Conservation (phyloP, 1,140 invertebrate species). For the Linepithema humile region DNA sequence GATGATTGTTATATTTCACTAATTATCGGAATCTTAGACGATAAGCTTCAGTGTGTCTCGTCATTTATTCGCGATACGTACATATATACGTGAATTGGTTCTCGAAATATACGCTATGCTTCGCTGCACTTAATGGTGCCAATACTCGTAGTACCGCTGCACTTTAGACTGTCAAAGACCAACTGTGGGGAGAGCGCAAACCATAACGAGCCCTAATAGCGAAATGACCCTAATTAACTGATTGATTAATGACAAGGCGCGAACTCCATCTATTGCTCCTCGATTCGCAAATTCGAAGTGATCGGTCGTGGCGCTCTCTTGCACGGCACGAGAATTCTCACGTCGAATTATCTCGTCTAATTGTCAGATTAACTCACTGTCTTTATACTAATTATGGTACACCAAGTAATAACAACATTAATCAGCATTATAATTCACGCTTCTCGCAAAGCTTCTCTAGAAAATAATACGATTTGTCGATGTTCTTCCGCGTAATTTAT, state of each 20-base stretch:
- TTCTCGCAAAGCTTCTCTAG: constrained; percentile 10
- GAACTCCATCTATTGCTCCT: constrained; percentile 22
- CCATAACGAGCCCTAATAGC: constrained; percentile 52
- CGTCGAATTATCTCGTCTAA: constrained; percentile 33
- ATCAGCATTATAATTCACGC: background rate
- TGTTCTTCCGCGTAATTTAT: background rate
- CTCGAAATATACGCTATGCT: constrained; percentile 22
- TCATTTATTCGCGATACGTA: background rate
- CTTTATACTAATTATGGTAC: constrained; percentile 13
- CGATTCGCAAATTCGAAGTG: constrained; percentile 55
- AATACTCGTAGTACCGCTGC: constrained; percentile 37
- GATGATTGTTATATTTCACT: background rate
- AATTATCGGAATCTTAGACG: background rate
- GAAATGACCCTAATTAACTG: constrained; percentile 69
- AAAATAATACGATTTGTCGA: background rate
- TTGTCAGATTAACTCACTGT: background rate
- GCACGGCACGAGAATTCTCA: background rate
- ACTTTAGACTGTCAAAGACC: constrained; percentile 62
- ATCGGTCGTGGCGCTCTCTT: background rate
- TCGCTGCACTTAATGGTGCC: constrained; percentile 35
- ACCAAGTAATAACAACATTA: background rate
- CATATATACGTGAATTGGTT: background rate
- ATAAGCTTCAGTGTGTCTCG: background rate
- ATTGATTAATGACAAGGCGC: constrained; percentile 72
- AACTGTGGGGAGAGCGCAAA: constrained; percentile 6